Percentiles rank a stretch among this genome's conserved stretches.
These are phyloP conservation scores for Callosobruchus maculatus DNA, from an alignment of 2,888 invertebrate genomes.

Conservation along the genomic window DNA sequence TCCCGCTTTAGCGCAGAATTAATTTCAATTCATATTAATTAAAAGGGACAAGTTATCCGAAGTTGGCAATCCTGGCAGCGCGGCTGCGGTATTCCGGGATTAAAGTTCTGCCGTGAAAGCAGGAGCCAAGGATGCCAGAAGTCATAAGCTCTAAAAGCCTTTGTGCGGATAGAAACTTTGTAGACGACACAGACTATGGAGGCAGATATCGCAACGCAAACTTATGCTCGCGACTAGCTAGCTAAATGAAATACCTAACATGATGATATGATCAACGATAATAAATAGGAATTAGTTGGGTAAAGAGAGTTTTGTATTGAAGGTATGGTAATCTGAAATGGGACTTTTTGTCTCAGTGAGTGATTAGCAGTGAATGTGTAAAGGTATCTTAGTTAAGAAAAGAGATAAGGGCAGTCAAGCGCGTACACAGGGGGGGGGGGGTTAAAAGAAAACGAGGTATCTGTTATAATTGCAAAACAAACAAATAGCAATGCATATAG, in stretches of 20 bases:
- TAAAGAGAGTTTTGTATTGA: too few species aligned
- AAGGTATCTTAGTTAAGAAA: too few species aligned
- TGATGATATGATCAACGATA: too few species aligned
- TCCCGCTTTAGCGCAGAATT: not conserved
- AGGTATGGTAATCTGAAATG: too few species aligned
- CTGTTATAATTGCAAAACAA: too few species aligned
- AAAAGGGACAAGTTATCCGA: conserved; percentile 21
- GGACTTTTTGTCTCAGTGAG: too few species aligned
- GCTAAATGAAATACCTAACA: not conserved
- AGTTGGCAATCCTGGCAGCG: conserved; percentile 24
- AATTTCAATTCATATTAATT: conserved; percentile 30
- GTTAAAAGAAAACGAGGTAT: too few species aligned
- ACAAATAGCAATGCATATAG: too few species aligned
- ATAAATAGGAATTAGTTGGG: too few species aligned
- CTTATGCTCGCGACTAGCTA: not conserved
- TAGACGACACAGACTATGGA: not conserved
- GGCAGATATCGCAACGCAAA: not conserved
- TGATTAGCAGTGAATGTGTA: too few species aligned
- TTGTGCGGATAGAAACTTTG: conserved; percentile 7
- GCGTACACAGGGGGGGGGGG: too few species aligned
- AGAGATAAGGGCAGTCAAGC: too few species aligned
- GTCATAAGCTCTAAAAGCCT: conserved; percentile 23
- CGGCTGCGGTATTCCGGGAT: conserved; percentile 28
- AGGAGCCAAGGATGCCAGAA: conserved; percentile 9
- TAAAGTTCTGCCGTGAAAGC: conserved; percentile 16